Evolutionary conservation across 1,140 invertebrate species (phyloP), one percentile per base, ranked within the genome.

Genomic region (Drosophila pandora): DNA sequence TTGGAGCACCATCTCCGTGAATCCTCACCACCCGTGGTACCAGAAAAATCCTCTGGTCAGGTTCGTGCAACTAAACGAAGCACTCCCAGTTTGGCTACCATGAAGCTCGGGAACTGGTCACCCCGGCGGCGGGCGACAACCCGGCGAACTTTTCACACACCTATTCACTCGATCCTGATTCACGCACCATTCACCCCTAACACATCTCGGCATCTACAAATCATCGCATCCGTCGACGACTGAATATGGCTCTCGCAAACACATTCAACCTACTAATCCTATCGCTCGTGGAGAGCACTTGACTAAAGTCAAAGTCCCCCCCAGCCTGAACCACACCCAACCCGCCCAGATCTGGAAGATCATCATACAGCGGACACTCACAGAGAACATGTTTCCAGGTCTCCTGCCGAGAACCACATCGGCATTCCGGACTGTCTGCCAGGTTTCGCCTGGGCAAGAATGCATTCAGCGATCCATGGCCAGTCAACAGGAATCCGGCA

Each of bases 321-420:
- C 53, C 54, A 30, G 37, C 1, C 7, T 28, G 25, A 28, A 28
- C 7, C 25, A 28, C 25, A 49, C 34, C 53, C 54, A 41, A 49
- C 1, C 7, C 21, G 13, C 13, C 10, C 10, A 45, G 55, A n/a
- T 48, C 54, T 3, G 37, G 34, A 12, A 53, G 23, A 45, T 59
- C 63, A 2, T 39, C 30, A 28, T 67, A 67, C 25, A 60, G 3
- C 25, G 49, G 39, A n/a, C 64, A 68, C 28, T 61, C 57, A 48
- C 57, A 68, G 7, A 68, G 57, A 48, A 68, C 49, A 48, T 61
- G 64, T 7, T 17, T 6, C 41, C 28, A 60, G 4, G 37, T 68
- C 64, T 68, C 57, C 1, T 39, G 8, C 9, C 21, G 13, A 3
- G 21, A 23, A 22, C 34, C 55, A 45, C 63, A 64, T 2, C 2